Evolutionary conservation across 1,140 invertebrate species (phyloP), one percentile per base, ranked within the genome.

Genomic region (Melipona quadrifasciata): DNA sequence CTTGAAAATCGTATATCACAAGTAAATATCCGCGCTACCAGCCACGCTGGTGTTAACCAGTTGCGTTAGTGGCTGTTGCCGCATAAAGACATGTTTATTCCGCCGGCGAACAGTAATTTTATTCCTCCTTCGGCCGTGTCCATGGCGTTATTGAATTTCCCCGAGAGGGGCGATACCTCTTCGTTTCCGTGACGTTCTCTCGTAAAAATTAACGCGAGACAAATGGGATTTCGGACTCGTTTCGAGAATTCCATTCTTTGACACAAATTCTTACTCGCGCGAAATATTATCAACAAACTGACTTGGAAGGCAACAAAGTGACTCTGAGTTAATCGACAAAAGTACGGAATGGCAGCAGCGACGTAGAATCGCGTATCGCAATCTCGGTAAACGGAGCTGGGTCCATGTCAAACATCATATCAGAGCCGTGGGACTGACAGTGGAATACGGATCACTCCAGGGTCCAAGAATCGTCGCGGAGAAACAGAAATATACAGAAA

Each of bases 111-210:
- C 53, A 34, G 53, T 57, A 74, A 24, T 21, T 74, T 74, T n/a
- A 57, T 55, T 81, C 70, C 34, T 67, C 75, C 21, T 73, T 76
- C 51, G 53, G 34, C 72, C 64, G 71, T 57, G 75, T 80, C 81
- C 47, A 68, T 73, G 53, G 12, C 14, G 14, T 24, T 39, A 12
- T 39, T 12, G 11, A 14, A 1, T 24, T 39, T 34, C 4, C 1
- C 16, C 12, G 24, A 61, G 3, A 39, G 6, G 39, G 14, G 58
- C n/a, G 14, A 61, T 61, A n/a, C 24, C 24, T n/a, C 0, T 61
- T 58, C 39, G 39, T n/a, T 1, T 61, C 58, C 0, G 14, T 14
- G 58, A 61, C n/a, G n/a, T 5, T n/a, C 24, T n/a, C 24, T 61
- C n/a, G 0, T 2, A n/a, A n/a, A 61, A 61, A 47, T 1, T 47